Conservation (phyloP, 2,797 vertebrate species). For the Centropyge bicolor region DNA sequence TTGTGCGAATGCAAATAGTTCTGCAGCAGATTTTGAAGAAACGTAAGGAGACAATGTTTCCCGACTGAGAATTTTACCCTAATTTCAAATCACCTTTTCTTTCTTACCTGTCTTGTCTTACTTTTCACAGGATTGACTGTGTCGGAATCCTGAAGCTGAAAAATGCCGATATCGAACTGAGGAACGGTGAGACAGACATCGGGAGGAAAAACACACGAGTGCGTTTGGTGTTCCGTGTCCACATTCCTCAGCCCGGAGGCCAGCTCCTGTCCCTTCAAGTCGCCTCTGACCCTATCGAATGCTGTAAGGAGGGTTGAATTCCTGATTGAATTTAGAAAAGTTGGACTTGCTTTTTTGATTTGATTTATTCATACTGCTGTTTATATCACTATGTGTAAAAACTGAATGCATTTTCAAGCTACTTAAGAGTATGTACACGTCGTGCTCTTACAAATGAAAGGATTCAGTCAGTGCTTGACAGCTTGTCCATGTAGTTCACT, state of each 20-base stretch:
- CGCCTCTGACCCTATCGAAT: conserved; percentile 94
- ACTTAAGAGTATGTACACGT: neutral
- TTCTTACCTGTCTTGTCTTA: neutral
- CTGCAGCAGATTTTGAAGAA: neutral
- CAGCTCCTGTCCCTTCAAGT: conserved; percentile 91
- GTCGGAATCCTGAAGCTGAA: conserved; percentile 96
- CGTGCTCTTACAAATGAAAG: neutral
- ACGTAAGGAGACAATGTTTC: neutral
- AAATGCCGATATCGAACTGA: conserved; percentile 96
- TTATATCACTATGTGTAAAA: neutral
- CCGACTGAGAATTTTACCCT: neutral
- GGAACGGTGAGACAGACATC: conserved; percentile 96
- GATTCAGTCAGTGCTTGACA: no score
- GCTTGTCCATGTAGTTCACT: no score
- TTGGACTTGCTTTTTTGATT: neutral
- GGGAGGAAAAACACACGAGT: conserved; percentile 97
- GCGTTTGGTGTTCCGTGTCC: conserved; percentile 94
- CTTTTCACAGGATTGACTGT: conserved; percentile 91
- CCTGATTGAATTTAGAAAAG: neutral
- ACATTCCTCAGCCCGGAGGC: conserved; percentile 91
- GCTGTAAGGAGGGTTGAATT: conserved; percentile 88
- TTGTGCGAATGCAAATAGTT: neutral
- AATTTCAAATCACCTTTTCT: neutral
- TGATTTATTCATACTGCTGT: neutral
- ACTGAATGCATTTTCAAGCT: neutral